These are phyloP conservation scores for Takifugu flavidus DNA, from an alignment of 2,113 vertebrate genomes.

Conservation along the genomic window DNA sequence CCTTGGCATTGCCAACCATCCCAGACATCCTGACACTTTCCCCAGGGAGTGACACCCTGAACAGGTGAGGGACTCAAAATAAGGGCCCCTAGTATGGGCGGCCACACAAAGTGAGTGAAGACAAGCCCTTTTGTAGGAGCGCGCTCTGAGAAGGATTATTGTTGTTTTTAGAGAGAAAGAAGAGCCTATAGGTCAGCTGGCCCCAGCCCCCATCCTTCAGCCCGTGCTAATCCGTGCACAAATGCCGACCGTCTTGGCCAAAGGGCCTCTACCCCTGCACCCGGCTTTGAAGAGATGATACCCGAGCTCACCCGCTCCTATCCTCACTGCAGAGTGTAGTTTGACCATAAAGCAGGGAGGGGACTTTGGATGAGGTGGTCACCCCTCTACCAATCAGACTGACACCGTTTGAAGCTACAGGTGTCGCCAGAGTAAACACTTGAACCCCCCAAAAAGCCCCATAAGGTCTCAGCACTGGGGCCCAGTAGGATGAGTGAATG, in stretches of 20 bases:
- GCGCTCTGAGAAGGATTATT: constrained; percentile 73
- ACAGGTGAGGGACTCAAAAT: constrained; percentile 82
- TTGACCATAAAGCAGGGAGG: constrained; percentile 58
- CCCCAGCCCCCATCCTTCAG: constrained; percentile 60
- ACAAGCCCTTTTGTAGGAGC: constrained; percentile 77
- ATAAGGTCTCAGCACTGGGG: constrained; percentile 32
- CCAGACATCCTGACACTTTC: constrained; percentile 82
- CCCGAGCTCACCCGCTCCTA: constrained; percentile 63
- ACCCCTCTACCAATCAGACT: constrained; percentile 12
- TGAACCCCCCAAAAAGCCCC: constrained; percentile 43
- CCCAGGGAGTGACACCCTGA: constrained; percentile 74
- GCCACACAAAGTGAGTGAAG: constrained; percentile 75
- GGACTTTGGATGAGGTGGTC: constrained; percentile 46
- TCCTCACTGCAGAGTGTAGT: constrained; percentile 38
- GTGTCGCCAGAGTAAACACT: constrained; percentile 39
- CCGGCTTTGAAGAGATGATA: constrained; percentile 79
- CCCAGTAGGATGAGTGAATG: constrained; percentile 32
- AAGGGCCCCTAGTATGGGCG: constrained; percentile 61
- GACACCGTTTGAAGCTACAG: constrained; percentile 33
- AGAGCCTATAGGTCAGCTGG: constrained; percentile 77
- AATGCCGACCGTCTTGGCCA: constrained; percentile 74
- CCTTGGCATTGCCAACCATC: constrained; percentile 80
- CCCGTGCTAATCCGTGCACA: constrained; percentile 74
- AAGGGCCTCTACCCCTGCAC: constrained; percentile 62
- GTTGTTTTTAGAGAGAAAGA: constrained; percentile 83